These are phyloP conservation scores for Petrocephalus microphthalmus DNA, from an alignment of 2,113 vertebrate species.

Conservation along the genomic window DNA sequence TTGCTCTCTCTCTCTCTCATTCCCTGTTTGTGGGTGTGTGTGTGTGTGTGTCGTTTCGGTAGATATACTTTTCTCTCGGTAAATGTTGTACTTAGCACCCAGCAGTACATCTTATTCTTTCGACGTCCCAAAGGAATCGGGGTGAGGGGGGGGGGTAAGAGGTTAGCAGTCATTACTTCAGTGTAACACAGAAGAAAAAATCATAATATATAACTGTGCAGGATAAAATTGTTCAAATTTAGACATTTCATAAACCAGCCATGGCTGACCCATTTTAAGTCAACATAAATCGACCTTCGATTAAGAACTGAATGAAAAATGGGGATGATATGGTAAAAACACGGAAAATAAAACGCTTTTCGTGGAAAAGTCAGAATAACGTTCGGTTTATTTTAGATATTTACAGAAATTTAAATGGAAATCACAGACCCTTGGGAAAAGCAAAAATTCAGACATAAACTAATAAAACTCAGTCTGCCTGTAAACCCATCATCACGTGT, in stretches of 20 bases:
- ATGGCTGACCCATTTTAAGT: background rate
- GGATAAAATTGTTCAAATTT: background rate
- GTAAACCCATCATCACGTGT: conserved; percentile 9
- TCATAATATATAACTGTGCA: background rate
- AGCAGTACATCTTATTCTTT: conserved; percentile 62
- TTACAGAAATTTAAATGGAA: conserved; percentile 36
- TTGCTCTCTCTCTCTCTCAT: background rate
- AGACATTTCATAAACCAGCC: background rate
- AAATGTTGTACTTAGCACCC: background rate
- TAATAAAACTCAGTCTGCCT: conserved; percentile 55
- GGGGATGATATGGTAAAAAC: background rate
- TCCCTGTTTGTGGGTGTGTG: background rate
- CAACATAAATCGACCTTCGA: background rate
- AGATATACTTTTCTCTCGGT: background rate
- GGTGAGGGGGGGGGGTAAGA: conserved; percentile 61
- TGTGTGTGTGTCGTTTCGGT: background rate
- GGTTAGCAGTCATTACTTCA: conserved; percentile 55
- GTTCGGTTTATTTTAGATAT: conserved; percentile 65
- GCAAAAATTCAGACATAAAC: conserved; percentile 41
- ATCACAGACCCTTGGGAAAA: conserved; percentile 28
- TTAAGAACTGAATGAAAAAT: no score
- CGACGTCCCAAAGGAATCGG: conserved; percentile 63
- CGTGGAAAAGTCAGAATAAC: conserved; percentile 24
- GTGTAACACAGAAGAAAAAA: conserved; percentile 34
- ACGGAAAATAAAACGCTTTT: background rate